phyloP scores from a whole-genome alignment of 2,113 vertebrate genomes.

The Tupaia tana region DNA sequence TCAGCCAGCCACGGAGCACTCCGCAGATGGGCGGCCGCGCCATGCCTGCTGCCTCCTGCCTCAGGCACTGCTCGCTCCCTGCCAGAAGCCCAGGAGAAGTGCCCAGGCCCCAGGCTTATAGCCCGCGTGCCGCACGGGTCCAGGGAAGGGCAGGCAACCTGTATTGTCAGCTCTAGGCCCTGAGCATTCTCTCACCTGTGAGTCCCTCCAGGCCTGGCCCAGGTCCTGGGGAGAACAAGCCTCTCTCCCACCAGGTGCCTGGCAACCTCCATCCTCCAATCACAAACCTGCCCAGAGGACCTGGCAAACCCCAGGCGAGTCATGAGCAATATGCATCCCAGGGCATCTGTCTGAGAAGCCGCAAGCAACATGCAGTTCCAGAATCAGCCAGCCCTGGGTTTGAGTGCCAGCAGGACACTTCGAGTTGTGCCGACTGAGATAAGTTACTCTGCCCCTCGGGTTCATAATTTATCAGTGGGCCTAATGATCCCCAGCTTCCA shows the following conservation, averaged over 20 bases:
- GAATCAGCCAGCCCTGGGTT: background rate
- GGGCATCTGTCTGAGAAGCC: background rate
- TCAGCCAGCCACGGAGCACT: slow-evolving; percentile 70
- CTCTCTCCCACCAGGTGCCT: background rate
- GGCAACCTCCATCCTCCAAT: background rate
- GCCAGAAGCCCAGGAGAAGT: slow-evolving; percentile 60
- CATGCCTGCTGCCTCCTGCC: slow-evolving; percentile 65
- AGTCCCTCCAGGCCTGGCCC: no score
- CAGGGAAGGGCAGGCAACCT: background rate
- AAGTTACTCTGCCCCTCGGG: background rate
- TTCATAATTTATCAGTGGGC: background rate
- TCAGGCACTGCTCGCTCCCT: slow-evolving; percentile 74
- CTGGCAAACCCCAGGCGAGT: background rate
- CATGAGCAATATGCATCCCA: background rate
- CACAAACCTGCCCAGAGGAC: background rate
- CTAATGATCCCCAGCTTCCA: background rate
- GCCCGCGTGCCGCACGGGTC: background rate
- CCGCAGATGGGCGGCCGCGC: slow-evolving; percentile 75
- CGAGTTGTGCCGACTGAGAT: background rate
- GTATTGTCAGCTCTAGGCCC: background rate
- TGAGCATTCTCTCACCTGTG: background rate
- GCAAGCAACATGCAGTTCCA: background rate
- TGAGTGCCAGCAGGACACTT: background rate
- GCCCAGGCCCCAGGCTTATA: slow-evolving; percentile 47
- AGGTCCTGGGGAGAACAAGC: background rate